Evolutionary conservation across 2,888 invertebrate species (phyloP).

Genomic region (Balanococcus diminutus): DNA sequence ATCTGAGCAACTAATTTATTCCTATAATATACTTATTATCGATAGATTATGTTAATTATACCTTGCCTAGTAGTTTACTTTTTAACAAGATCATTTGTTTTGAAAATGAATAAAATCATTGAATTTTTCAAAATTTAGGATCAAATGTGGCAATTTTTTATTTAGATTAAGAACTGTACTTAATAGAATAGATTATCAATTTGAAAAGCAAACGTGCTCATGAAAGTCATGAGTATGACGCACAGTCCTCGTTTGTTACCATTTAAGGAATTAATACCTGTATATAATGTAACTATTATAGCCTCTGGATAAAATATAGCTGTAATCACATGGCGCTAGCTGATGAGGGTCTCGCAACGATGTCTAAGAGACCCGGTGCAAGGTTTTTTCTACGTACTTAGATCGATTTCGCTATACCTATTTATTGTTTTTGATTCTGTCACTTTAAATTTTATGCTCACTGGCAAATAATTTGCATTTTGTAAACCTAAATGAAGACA

Average conservation of each 20-base stretch:
- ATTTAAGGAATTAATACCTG: constrained; percentile 52
- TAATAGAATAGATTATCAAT: neutral
- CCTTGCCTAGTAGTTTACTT: too few relatives aligned
- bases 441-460: too few relatives aligned
- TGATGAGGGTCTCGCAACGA: constrained; percentile 37
- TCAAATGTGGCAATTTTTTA: neutral
- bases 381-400: neutral
- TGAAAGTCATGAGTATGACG: constrained; percentile 48
- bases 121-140: neutral
- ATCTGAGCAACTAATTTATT: too few relatives aligned
- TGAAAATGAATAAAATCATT: neutral
- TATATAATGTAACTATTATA: constrained; percentile 46
- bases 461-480: neutral
- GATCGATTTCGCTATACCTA: neutral
- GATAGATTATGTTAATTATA: too few relatives aligned
- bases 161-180: neutral
- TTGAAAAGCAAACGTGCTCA: constrained; percentile 16
- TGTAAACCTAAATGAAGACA: neutral
- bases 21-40: too few relatives aligned
- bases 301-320: constrained; percentile 43
- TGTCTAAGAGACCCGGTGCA: neutral
- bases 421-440: neutral
- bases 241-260: constrained; percentile 41
- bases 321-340: constrained; percentile 49
- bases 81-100: neutral